Base-by-base conservation (phyloP, 1,140 invertebrate genomes). In the Helicorthomorpha holstii region DNA sequence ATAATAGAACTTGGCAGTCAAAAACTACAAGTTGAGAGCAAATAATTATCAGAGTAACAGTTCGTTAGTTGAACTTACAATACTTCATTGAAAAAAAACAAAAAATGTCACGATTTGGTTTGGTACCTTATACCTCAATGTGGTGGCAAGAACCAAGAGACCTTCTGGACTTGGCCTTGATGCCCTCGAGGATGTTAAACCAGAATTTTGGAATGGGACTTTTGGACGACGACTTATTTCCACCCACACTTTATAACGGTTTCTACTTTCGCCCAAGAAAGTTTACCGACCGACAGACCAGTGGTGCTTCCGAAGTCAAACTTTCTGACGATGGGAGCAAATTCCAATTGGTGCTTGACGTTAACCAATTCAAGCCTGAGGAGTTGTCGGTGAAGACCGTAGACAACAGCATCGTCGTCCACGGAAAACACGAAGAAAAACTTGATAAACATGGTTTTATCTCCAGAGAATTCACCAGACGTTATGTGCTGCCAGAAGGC, bases 381-480 rank as follows among this genome's bases (percentile, higher is more conserved):
- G 85, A 90, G 69, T 82, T 93, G 38, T 81, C 77, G n/a, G 85
- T 93, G 0, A 91, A 88, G 66, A 83, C 84, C 29, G 73, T 78
- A 16, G 84, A 85, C 59, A 82, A 82, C 62, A 76, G 69, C 50
- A 75, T 91, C 16, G 68, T 85, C 7, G 79, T 90, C 1, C 79
- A 85, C 62, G 85, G 80, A 1, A 85, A 83, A 66, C 85, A 89
- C 62, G 82, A 87, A 64, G 82, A 86, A 61, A 82, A 79, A 59
- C 75, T 79, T 58, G 82, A 66, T 48, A 60, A 65, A 27, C 78
- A 83, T 57, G 83, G 83, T 2, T 85, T 70, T 59, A 74, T 84
- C 16, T 78, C 78, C 0, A 74, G 81, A 3, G 80, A 85, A 61
- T 88, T 88, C 65, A 76, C 77, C 16, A 75, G 83, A 29, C 73